Conservation (phyloP, 2,888 invertebrate species). For the Allacma fusca region DNA sequence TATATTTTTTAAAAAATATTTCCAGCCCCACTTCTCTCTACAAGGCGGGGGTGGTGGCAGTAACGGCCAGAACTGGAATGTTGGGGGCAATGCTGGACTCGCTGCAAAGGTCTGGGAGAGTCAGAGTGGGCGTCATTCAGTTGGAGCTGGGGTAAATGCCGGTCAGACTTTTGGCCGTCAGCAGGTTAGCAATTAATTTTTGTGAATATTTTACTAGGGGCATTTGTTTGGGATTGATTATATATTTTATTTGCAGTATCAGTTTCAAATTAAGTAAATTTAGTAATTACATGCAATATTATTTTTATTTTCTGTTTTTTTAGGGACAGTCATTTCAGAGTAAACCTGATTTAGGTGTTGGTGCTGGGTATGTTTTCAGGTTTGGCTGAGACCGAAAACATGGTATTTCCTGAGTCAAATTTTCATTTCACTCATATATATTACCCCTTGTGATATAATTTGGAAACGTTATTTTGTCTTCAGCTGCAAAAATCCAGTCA, state of each 20-base stretch:
- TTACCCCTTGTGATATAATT: too few species aligned
- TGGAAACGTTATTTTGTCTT: too few species aligned
- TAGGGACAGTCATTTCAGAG: conserved; percentile 44
- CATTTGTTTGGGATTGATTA: not conserved
- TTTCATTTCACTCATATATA: too few species aligned
- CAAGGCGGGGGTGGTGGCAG: conserved; percentile 49
- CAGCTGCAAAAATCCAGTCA: too few species aligned
- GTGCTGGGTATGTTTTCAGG: conserved; percentile 46
- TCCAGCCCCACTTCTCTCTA: conserved; percentile 47
- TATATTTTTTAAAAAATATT: too few species aligned
- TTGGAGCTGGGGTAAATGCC: conserved; percentile 48
- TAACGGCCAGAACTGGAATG: conserved; percentile 50
- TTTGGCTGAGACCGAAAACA: too few species aligned
- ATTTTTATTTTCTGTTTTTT: conserved; percentile 14
- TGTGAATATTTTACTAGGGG: too few species aligned
- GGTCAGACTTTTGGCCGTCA: conserved; percentile 46
- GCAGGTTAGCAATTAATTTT: conserved; percentile 40
- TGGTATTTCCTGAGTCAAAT: too few species aligned
- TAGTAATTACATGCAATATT: not conserved
- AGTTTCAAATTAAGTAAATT: not conserved
- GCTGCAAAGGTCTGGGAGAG: conserved; percentile 53
- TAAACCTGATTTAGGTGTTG: conserved; percentile 46
- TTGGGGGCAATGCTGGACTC: conserved; percentile 44
- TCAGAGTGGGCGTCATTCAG: conserved; percentile 48
- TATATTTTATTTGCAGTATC: too few species aligned